Conservation (phyloP, 2,888 invertebrate genomes). For the Volucella zonaria region DNA sequence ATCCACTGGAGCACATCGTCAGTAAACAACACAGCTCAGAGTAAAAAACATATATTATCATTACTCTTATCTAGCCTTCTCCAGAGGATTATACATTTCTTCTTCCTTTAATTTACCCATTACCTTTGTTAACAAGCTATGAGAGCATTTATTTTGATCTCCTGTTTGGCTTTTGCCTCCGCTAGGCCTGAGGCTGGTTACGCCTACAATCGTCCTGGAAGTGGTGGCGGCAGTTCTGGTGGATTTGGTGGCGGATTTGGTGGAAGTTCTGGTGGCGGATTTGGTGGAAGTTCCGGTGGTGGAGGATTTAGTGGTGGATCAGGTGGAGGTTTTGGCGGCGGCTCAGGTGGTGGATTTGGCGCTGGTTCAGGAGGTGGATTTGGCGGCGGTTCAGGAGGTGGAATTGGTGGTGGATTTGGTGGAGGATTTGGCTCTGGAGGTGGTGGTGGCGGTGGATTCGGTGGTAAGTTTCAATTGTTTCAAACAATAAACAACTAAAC, state of each 20-base stretch:
- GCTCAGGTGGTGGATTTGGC: constrained; percentile 72
- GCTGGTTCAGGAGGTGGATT: constrained; percentile 75
- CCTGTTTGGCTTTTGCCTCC: constrained; percentile 82
- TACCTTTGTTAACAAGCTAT: constrained; percentile 75
- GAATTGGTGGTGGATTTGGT: constrained; percentile 75
- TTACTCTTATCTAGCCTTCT: constrained; percentile 71
- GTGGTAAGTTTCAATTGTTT: constrained; percentile 61
- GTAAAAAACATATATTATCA: constrained; percentile 81
- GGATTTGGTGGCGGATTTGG: constrained; percentile 76
- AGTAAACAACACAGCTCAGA: constrained; percentile 83
- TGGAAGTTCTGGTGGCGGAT: constrained; percentile 75
- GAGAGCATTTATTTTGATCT: constrained; percentile 82
- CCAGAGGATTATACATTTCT: constrained; percentile 67
- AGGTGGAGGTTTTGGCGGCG: constrained; percentile 74
- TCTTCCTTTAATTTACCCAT: constrained; percentile 55
- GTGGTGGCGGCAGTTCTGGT: constrained; percentile 79
- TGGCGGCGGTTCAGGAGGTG: constrained; percentile 70
- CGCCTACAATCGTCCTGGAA: constrained; percentile 82
- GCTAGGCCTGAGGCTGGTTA: constrained; percentile 83
- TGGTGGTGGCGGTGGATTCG: constrained; percentile 72
- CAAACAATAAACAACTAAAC: not conserved
- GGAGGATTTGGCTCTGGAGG: constrained; percentile 72
- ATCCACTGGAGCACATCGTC: constrained; percentile 81
- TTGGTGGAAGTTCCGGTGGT: constrained; percentile 67
- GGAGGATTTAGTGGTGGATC: constrained; percentile 75